These are phyloP conservation scores for Pyrrhia umbra DNA, from an alignment of 2,888 invertebrate genomes.

Conservation along the genomic window DNA sequence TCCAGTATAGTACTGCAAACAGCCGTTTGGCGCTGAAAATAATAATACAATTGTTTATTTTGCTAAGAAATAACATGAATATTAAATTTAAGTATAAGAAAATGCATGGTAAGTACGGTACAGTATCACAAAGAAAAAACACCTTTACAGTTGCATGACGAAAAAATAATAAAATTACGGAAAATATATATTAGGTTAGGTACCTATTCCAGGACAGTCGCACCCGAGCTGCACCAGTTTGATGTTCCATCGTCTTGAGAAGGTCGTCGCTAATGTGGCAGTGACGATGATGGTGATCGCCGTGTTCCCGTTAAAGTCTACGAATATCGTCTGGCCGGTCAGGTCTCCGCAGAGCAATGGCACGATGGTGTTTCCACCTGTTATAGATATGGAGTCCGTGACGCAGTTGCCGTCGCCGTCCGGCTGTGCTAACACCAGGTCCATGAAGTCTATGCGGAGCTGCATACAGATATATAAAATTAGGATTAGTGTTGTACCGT, in stretches of 20 bases:
- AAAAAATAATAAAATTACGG: not conserved
- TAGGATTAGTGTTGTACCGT: not conserved
- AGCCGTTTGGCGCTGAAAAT: constrained; percentile 93
- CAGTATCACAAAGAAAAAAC: no score
- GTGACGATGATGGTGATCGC: constrained; percentile 93
- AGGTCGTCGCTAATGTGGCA: constrained; percentile 90
- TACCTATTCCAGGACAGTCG: constrained; percentile 92
- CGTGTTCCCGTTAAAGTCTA: constrained; percentile 92
- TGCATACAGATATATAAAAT: constrained; percentile 70
- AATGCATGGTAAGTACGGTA: no score
- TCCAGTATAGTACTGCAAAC: constrained; percentile 93
- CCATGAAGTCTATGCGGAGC: constrained; percentile 94
- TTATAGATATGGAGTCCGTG: constrained; percentile 92
- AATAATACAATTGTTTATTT: not conserved
- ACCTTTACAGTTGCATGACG: not conserved
- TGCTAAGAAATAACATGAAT: no score
- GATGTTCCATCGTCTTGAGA: constrained; percentile 94
- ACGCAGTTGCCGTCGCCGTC: constrained; percentile 93
- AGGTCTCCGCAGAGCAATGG: constrained; percentile 95
- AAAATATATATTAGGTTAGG: constrained; percentile 43
- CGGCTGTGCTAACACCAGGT: constrained; percentile 93
- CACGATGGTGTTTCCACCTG: constrained; percentile 92
- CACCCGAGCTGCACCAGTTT: constrained; percentile 93
- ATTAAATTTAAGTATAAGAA: no score
- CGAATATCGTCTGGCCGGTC: constrained; percentile 94